Base-by-base conservation (phyloP, 2,113 vertebrate species). In the Diglossa brunneiventris region DNA sequence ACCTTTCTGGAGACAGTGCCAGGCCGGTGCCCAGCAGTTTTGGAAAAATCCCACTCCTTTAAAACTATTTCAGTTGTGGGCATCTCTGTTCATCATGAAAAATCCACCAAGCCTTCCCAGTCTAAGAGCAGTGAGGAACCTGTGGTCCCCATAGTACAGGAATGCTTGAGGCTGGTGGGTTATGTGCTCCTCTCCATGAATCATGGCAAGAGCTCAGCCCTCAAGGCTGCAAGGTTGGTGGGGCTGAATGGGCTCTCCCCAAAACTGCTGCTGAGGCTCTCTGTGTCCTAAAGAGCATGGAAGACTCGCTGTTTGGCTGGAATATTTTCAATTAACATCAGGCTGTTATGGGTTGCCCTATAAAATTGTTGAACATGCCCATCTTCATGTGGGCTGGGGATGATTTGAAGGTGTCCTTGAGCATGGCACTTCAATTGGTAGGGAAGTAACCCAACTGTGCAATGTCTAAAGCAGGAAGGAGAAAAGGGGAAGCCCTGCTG, bases 361-460 rank as follows among this genome's bases (percentile, higher is more conserved):
- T 24, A 37, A 37, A 67, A 20, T 3, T 69, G 24, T 49, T 77
- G 77, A 69, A 52, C 13, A 0, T 27, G 27, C 16, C 5, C 0
- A 0, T 11, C 44, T 81, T 81, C 26, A 7, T 0, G 1, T 37
- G 42, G 24, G 49, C 14, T 4, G 6, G 49, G 20, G 24, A 37
- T 19, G 20, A 15, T 42, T 67, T 83, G 53, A 81, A 81, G 47
- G 22, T 56, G 28, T 24, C 62, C 53, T 83, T 90, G 80, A 62
- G 30, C 27, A 9, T 0, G 1, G 28, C 9, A 15, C 53, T 83
- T 67, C 44, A 70, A 0, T 10, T n/a, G 37, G 37, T 50, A 75
- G 49, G 42, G 69, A 85, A 46, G 39, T 27, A 94, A n/a, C 33
- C 37, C 76, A 62, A 58, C 24, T 47, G 35, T 1, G 8, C 16